Base-by-base conservation (phyloP, 1,140 invertebrate genomes). In the Oppia nitens region DNA sequence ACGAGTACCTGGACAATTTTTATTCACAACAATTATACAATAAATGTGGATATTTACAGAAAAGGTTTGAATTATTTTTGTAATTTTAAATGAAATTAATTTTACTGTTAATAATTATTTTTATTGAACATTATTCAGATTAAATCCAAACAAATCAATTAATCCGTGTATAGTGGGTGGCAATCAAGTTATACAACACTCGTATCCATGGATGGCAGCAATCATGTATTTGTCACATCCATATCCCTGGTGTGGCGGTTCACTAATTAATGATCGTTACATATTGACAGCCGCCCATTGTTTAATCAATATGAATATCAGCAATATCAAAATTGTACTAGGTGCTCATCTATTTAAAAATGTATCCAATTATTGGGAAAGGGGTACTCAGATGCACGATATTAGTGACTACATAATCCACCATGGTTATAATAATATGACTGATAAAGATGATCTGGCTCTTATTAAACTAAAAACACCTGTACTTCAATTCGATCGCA, bases 231-330 rank as follows among this genome's bases (percentile, higher is more conserved):
- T n/a, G n/a, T n/a, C n/a, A n/a, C n/a, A n/a, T n/a, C n/a, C n/a
- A n/a, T n/a, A n/a, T n/a, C 55, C 21, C 20, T 76, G 73, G 60
- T 71, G 71, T 62, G 70, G 69, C 27, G 71, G 67, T 14, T 63
- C 64, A 28, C 57, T 73, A 12, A 64, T 72, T 27, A 63, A 64
- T 28, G 62, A 67, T 24, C 60, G 64, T 24, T 71, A 69, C 66
- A 60, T 73, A 9, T 32, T 72, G 12, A 72, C 71, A 4, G 71
- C 71, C 48, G 68, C 66, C 14, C 71, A 72, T 62, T 73, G 71
- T 64, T 66, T 82, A 29, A 20, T n/a, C n/a, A 53, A 55, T 14
- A 12, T 14, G 54, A 55, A 6, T 12, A n/a, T 11, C n/a, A 55
- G 11, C 12, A 52, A 9, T 49, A 52, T 49, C 47, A 26, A 40